These are phyloP conservation scores for Diabrotica undecimpunctata DNA, from an alignment of 1,140 invertebrate species.

Conservation along the genomic window DNA sequence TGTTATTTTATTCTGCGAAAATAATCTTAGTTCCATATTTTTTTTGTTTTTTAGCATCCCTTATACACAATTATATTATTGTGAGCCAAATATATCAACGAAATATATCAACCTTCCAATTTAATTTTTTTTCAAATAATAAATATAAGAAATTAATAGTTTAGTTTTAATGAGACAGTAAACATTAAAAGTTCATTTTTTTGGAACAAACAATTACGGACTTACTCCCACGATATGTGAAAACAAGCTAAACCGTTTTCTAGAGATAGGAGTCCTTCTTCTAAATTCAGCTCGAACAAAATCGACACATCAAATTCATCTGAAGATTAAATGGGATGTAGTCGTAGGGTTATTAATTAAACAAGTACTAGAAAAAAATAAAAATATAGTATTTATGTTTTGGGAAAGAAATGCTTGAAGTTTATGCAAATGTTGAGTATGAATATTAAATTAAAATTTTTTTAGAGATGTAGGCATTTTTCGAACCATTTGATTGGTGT, in stretches of 20 bases:
- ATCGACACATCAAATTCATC: not conserved
- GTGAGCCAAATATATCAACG: too few species aligned
- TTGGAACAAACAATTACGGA: too few species aligned
- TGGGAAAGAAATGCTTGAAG: conserved; percentile 2
- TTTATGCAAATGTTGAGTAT: not conserved
- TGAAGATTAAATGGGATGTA: conserved; percentile 3
- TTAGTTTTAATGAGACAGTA: too few species aligned
- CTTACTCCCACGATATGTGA: too few species aligned
- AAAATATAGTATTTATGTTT: conserved; percentile 7
- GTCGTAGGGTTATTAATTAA: not conserved
- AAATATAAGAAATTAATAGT: too few species aligned
- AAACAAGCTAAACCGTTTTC: not conserved
- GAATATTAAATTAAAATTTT: not conserved
- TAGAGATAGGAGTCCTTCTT: conserved; percentile 3
- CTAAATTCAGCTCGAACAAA: conserved; percentile 4
- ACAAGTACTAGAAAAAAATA: conserved; percentile 5
- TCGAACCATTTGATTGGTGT: conserved; percentile 9
- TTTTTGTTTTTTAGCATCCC: too few species aligned
- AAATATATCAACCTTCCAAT: too few species aligned
- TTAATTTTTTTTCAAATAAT: too few species aligned
- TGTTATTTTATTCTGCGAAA: too few species aligned
- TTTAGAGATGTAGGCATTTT: not conserved
- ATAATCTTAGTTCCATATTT: too few species aligned
- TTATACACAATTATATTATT: too few species aligned
- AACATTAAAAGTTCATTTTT: too few species aligned